Conservation (phyloP, 2,797 vertebrate genomes). For the Schizothorax lantsangensis region DNA sequence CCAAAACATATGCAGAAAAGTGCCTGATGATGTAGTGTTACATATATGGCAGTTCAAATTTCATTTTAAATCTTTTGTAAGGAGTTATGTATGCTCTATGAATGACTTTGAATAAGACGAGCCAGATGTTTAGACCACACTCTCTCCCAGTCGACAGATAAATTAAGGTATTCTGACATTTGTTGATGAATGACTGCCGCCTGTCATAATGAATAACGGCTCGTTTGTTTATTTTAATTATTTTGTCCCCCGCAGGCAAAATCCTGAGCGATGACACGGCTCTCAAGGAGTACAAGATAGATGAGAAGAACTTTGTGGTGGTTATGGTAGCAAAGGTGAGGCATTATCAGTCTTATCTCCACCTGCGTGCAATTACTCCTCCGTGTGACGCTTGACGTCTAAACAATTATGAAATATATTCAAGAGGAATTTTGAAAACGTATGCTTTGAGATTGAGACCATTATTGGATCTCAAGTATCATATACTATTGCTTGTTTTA, state of each 20-base stretch:
- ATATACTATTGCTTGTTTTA: neutral
- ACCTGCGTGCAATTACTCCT: neutral
- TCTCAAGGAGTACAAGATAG: slow-evolving; percentile 96
- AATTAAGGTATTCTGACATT: neutral
- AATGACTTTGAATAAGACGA: no score
- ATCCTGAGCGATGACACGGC: slow-evolving; percentile 92
- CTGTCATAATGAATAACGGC: slow-evolving; percentile 16
- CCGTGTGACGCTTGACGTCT: neutral
- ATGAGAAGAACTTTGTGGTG: slow-evolving; percentile 97
- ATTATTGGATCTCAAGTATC: neutral
- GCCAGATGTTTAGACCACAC: no score
- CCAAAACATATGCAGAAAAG: no score
- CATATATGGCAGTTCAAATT: no score
- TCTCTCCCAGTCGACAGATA: no score
- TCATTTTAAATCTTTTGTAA: no score
- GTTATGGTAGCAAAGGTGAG: slow-evolving; percentile 97
- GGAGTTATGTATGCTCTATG: no score
- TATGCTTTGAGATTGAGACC: neutral
- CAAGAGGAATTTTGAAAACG: neutral
- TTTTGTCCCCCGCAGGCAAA: slow-evolving; percentile 83
- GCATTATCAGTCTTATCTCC: neutral
- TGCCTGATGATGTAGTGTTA: no score
- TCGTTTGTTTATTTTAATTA: slow-evolving; percentile 7
- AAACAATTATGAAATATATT: neutral
- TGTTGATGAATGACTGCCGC: neutral